Conservation (phyloP, 1,140 invertebrate species). For the Lepidurus arcticus region DNA sequence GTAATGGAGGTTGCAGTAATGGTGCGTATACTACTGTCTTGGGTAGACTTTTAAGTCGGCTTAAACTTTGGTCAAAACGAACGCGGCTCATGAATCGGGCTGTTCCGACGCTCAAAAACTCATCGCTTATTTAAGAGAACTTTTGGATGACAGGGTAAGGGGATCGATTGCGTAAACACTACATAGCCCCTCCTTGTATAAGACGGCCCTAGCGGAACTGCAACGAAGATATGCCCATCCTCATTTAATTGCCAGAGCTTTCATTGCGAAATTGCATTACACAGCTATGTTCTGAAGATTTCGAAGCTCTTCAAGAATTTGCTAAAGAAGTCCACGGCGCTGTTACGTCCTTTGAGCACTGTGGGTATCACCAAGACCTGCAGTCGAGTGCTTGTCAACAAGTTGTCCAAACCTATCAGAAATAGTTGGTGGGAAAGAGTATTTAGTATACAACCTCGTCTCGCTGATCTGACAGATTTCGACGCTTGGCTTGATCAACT, state of each 20-base stretch:
- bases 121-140: slow-evolving; percentile 21
- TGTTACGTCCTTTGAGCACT: not conserved
- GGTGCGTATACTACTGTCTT: too few relatives aligned
- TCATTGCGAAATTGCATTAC: not conserved
- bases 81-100: slow-evolving; percentile 5
- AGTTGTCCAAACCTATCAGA: not conserved
- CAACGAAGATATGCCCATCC: not conserved
- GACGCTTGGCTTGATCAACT: slow-evolving; percentile 20
- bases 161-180: too few relatives aligned
- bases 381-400: not conserved
- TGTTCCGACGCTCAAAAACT: slow-evolving; percentile 12
- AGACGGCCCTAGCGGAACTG: slow-evolving; percentile 15
- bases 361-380: not conserved
- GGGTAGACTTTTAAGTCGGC: too few relatives aligned
- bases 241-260: slow-evolving; percentile 1
- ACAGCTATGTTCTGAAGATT: not conserved
- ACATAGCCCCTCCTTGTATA: slow-evolving; percentile 6
- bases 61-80: too few relatives aligned
- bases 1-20: too few relatives aligned
- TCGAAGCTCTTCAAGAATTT: slow-evolving; percentile 5
- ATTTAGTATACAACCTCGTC: slow-evolving; percentile 8
- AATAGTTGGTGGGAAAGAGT: slow-evolving; percentile 17
- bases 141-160: slow-evolving; percentile 4
- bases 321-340: not conserved
- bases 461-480: not conserved